phyloP scores from a whole-genome alignment of 2,113 vertebrate genomes.

The Antigone vipio region DNA sequence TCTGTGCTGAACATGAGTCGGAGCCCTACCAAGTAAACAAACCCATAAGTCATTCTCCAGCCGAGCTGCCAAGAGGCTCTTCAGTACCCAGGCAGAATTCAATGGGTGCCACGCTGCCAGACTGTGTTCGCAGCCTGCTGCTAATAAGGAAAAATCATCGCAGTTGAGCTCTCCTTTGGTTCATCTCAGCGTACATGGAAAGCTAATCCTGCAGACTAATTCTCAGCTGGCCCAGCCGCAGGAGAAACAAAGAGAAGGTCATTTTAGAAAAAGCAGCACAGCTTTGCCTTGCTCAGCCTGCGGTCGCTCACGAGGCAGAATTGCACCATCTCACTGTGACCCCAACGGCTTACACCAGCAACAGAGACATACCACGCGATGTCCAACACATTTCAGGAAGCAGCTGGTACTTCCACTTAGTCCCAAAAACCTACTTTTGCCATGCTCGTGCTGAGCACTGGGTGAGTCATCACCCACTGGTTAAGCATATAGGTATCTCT shows the following conservation, averaged over 20 bases:
- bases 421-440: not conserved
- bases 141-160: not conserved
- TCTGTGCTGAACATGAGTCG: not conserved
- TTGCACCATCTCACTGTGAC: not conserved
- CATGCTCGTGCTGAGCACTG: rapidly evolving
- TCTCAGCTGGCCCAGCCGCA: not conserved
- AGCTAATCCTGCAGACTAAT: not conserved
- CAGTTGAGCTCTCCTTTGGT: not conserved
- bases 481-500: not conserved
- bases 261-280: not conserved
- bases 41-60: not conserved
- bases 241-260: not conserved
- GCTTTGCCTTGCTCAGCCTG: not conserved
- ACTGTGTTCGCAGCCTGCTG: rapidly evolving
- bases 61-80: not conserved
- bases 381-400: not conserved
- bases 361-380: rapidly evolving
- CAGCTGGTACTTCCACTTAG: not conserved
- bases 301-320: not conserved
- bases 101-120: not conserved
- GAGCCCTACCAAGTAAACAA: constrained; percentile 18
- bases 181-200: not conserved
- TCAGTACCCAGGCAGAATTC: not conserved
- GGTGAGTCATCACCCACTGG: rapidly evolving
- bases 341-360: rapidly evolving